Base-by-base conservation (phyloP, 2,888 invertebrate genomes). In the Baccha elongata region DNA sequence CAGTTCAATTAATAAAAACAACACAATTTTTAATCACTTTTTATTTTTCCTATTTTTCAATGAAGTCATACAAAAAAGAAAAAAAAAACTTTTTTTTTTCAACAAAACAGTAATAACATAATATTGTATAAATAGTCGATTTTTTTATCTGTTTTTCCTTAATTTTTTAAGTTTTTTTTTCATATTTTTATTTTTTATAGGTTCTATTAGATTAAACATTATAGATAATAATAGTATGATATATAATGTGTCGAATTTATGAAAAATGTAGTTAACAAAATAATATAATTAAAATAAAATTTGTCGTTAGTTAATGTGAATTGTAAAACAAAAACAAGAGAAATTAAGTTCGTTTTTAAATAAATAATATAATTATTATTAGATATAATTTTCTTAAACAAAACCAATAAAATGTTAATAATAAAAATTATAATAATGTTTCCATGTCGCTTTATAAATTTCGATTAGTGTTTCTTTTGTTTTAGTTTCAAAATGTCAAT, bases 361-460 rank as follows among this genome's bases (percentile, higher is more conserved):
- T 40, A 40, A 40, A 23, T 55, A 40, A 15, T 55, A 53, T 32
- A 17, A n/a, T n/a, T 6, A 48, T 7, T 50, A 13, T 32, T 52
- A n/a, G n/a, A n/a, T n/a, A n/a, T n/a, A n/a, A 35, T 35, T 35
- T 53, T 11, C 5, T 35, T 53, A 21, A 35, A 55, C 6, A 32
- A 37, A 62, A 46, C 29, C 32, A 62, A 74, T 62, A 55, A 67
- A 58, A 40, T 29, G 10, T 32, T 15, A 55, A 37, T 37, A 60
- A 40, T 40, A 67, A 21, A 37, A 44, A 58, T 35, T 21, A 46
- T 13, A 64, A 50, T 42, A 40, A 32, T 72, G 46, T 71, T 69
- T 80, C 69, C 64, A 80, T 75, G 75, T 80, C 75, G 75, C 48
- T n/a, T n/a, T 75, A 74, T 67, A 52, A 71, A 65, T 81, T 81